Conservation (phyloP, 2,888 invertebrate genomes). For the Charanyca ferruginea region DNA sequence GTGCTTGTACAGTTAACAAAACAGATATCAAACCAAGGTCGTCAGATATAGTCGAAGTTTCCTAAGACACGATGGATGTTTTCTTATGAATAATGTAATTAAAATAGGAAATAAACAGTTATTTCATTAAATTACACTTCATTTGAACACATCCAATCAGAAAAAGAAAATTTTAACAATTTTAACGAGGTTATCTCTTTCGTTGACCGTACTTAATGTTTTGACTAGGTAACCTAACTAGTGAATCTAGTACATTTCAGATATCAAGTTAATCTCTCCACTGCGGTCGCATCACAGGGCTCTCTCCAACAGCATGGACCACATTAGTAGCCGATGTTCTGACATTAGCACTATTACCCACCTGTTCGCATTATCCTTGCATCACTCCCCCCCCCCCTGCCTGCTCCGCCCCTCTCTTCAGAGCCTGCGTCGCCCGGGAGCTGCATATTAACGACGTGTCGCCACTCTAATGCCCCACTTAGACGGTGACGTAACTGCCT, state of each 20-base stretch:
- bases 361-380: conserved; percentile 43
- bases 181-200: too few relatives aligned
- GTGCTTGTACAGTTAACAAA: too few relatives aligned
- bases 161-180: too few relatives aligned
- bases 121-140: too few relatives aligned
- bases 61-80: too few relatives aligned
- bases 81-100: too few relatives aligned
- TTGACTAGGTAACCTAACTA: background rate
- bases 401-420: background rate
- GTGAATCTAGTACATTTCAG: background rate
- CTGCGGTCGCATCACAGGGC: conserved; percentile 1
- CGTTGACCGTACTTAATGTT: too few relatives aligned
- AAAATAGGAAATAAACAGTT: too few relatives aligned
- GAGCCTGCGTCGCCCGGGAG: conserved; percentile 1
- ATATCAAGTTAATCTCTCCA: conserved; percentile 15
- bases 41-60: too few relatives aligned
- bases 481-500: conserved; percentile 53
- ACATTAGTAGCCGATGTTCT: conserved; percentile 32
- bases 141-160: too few relatives aligned
- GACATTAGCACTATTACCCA: conserved; percentile 45
- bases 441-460: conserved; percentile 63
- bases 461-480: conserved; percentile 60
- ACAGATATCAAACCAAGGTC: too few relatives aligned
- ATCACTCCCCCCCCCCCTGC: background rate
- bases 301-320: conserved; percentile 11